A percentile compares a stretch with the other conserved stretches of the same genome.
Evolutionary conservation across 2,888 invertebrate genomes (phyloP).

Genomic region (Achlya flavicornis): DNA sequence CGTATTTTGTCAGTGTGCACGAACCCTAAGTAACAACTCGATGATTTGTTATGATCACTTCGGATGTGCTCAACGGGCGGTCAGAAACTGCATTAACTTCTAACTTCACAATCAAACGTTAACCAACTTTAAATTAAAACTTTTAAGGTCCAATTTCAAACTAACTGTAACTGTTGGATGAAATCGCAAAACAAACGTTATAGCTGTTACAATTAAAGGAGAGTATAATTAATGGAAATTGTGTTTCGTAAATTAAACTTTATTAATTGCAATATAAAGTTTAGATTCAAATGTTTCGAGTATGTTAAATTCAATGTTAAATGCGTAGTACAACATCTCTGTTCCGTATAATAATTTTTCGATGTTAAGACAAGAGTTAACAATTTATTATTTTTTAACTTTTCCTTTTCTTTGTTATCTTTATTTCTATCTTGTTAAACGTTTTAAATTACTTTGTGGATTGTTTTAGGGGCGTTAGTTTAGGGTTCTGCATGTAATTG

Average conservation of each 20-base stretch:
- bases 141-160: conserved; percentile 38
- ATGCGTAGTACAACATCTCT: conserved; percentile 64
- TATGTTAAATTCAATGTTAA: conserved; percentile 51
- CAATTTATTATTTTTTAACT: conserved; percentile 70
- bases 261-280: conserved; percentile 31
- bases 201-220: conserved; percentile 74
- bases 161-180: conserved; percentile 30
- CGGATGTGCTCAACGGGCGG: conserved; percentile 71
- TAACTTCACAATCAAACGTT: conserved; percentile 39
- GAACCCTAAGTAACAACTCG: conserved; percentile 53
- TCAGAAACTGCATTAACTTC: conserved; percentile 69
- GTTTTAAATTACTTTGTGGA: conserved; percentile 11
- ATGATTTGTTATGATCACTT: conserved; percentile 81
- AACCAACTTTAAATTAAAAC: conserved; percentile 42
- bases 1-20: conserved; percentile 33
- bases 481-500: neutral
- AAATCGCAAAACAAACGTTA: conserved; percentile 76
- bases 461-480: neutral
- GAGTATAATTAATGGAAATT: conserved; percentile 59
- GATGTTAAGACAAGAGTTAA: conserved; percentile 75
- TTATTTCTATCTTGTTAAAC: conserved; percentile 16
- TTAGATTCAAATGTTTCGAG: conserved; percentile 31
- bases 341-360: conserved; percentile 70
- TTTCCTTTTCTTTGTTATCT: conserved; percentile 33
- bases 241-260: conserved; percentile 33